Evolutionary conservation across 2,888 invertebrate species (phyloP), one percentile per base, ranked within the genome.

Genomic region (Yponomeuta cagnagella): DNA sequence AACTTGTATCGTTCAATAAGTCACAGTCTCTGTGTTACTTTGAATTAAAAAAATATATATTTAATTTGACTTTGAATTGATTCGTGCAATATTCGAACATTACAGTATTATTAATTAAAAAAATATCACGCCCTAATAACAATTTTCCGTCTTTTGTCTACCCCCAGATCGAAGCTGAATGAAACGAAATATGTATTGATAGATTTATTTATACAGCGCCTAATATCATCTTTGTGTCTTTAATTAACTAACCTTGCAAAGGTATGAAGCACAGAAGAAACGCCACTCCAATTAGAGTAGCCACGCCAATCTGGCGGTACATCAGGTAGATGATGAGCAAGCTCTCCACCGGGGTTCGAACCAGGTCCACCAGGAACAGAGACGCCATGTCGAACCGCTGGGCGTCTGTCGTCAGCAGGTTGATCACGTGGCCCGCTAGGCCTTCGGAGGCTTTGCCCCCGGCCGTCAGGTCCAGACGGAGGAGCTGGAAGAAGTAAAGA

Each of bases 371-470:
- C 31, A 97, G 87, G 82, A 97, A 97, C 70, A 97, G 89, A 31
- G 95, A 93, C 10, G 96, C 95, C 86, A 96, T 93, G 84, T 98
- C 98, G 85, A 98, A 97, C 72, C 97, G 89, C 75, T 95, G 95
- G 0, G 97, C 97, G 84, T 98, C 98, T 71, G 97, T 98, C 0
- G 97, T 97, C 73, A 98, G 83, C 58, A 98, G 84, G 87, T 96
- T 95, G 70, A 97, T 70, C 94, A 96, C 87, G 94, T 94, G 74
- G 89, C 95, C 82, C 93, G 88, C 73, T 93, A 96, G 72, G 88
- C 94, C 90, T 94, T 95, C 85, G 84, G 96, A 78, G 90, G 91
- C 84, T 73, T 93, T 85, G 15, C 88, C 87, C 1, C 88, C 89
- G 0, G 96, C 95, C 0, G 94, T 93, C 75, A 95, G 93, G 77